Conservation (phyloP, 2,888 invertebrate genomes). For the Xestia rhomboidea region DNA sequence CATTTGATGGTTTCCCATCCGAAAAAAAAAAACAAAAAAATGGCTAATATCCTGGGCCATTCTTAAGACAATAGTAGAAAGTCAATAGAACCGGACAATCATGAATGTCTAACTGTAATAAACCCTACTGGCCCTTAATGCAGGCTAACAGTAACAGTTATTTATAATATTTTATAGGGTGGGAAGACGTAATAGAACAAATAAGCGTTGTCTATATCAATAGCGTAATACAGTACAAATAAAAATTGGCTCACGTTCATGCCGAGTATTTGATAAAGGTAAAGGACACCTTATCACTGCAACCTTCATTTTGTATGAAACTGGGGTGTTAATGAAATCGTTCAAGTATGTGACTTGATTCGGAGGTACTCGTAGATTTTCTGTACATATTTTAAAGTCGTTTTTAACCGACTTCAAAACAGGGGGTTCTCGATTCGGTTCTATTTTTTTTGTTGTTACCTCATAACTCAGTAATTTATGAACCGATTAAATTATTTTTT, state of each 20-base stretch:
- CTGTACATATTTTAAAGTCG: background rate
- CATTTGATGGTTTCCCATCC: too few relatives aligned
- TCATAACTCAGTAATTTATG: too few relatives aligned
- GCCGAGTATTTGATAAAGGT: conserved; percentile 28
- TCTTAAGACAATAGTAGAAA: background rate
- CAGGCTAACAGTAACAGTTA: too few relatives aligned
- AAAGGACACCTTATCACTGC: conserved; percentile 48
- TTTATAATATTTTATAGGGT: background rate
- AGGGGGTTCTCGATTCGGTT: too few relatives aligned
- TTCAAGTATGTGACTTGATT: conserved; percentile 32
- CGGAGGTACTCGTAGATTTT: background rate
- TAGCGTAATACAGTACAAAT: conserved; percentile 13
- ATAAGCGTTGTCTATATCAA: background rate
- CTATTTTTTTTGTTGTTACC: too few relatives aligned
- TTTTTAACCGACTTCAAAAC: too few relatives aligned
- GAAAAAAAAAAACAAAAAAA: too few relatives aligned
- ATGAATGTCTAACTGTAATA: background rate
- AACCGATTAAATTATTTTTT: too few relatives aligned
- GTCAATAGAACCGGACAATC: background rate
- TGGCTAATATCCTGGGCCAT: background rate
- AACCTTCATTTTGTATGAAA: conserved; percentile 34
- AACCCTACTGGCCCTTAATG: too few relatives aligned
- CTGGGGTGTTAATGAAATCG: conserved; percentile 17
- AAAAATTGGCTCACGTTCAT: conserved; percentile 21
- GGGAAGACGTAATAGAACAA: background rate